Evolutionary conservation across 1,140 invertebrate genomes (phyloP).

Genomic region (Hypsibius dujardini): DNA sequence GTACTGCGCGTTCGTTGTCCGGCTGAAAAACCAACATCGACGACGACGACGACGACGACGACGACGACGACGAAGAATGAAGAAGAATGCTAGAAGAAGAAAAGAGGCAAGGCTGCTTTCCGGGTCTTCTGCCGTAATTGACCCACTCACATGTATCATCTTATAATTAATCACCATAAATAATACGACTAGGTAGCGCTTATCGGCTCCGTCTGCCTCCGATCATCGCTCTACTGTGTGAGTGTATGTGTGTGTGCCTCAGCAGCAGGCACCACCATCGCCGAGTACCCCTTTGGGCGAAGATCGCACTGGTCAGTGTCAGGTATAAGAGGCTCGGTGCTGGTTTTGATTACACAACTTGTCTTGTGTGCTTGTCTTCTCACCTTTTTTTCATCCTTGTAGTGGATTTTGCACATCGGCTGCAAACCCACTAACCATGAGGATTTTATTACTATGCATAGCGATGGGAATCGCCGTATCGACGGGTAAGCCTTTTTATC

Average conservation of each 20-base stretch:
- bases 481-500: not conserved
- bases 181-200: conserved; percentile 1
- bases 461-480: conserved; percentile 1
- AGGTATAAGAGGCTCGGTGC: too few species aligned
- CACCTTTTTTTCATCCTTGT: not conserved
- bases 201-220: not conserved
- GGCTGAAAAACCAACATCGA: too few species aligned
- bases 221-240: not conserved
- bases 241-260: too few species aligned
- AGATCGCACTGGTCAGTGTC: too few species aligned
- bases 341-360: not conserved
- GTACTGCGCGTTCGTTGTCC: too few species aligned
- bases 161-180: not conserved
- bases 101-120: too few species aligned
- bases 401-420: not conserved
- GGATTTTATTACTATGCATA: not conserved
- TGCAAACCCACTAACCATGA: not conserved
- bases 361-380: not conserved
- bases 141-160: not conserved
- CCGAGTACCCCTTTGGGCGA: too few species aligned
- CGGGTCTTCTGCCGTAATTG: too few species aligned
- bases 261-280: too few species aligned
- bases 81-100: too few species aligned
- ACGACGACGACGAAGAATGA: too few species aligned
- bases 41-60: too few species aligned